phyloP scores from a whole-genome alignment of 2,797 vertebrate species.

The Leucoraja ocellata region DNA sequence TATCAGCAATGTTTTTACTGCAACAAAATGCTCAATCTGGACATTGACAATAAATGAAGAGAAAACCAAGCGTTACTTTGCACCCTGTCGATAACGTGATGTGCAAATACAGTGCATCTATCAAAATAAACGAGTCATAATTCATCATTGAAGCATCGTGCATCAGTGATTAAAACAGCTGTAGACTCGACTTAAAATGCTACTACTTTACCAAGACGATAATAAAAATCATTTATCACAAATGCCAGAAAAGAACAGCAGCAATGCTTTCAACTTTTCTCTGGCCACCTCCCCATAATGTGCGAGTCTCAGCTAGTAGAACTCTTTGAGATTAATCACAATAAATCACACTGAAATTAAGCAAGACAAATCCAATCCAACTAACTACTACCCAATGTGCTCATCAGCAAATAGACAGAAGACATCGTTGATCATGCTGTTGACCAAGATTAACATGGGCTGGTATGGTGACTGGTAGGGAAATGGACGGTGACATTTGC shows the following conservation, averaged over 20 bases:
- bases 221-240: not conserved
- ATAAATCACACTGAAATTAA: not conserved
- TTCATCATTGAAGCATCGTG: not conserved
- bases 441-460: too few species aligned
- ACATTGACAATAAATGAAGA: not conserved
- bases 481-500: too few species aligned
- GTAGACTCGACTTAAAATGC: not conserved
- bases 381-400: not conserved
- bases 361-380: not conserved
- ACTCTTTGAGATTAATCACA: not conserved
- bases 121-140: not conserved
- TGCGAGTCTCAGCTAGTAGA: not conserved
- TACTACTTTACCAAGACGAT: not conserved
- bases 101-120: not conserved
- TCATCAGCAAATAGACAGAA: not conserved
- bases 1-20: not conserved
- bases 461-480: too few species aligned
- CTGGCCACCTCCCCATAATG: not conserved
- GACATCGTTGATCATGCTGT: too few species aligned
- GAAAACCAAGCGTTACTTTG: not conserved
- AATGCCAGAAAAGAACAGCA: not conserved
- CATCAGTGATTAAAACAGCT: not conserved
- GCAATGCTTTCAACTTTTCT: not conserved
- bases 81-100: not conserved
- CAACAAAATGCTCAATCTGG: not conserved